Conservation (phyloP, 2,113 vertebrate genomes). For the Carassius auratus region DNA sequence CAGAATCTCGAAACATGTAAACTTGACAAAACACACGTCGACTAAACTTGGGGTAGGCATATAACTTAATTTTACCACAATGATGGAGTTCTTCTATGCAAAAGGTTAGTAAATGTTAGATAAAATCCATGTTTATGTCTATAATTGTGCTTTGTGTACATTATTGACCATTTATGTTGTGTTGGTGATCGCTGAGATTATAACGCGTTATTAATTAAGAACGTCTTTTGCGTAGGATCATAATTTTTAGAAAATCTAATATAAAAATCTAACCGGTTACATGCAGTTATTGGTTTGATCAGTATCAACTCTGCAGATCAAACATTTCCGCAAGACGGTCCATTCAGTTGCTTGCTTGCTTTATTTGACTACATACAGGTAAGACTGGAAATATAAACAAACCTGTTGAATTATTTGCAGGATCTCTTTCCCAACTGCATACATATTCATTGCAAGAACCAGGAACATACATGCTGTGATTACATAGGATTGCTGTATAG, state of each 20-base stretch:
- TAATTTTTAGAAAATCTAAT: neutral
- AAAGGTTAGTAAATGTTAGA: neutral
- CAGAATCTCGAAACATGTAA: neutral
- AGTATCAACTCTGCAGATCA: neutral
- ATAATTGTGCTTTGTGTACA: neutral
- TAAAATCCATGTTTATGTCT: neutral
- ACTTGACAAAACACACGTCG: neutral
- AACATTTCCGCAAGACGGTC: neutral
- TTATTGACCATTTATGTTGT: too few relatives aligned
- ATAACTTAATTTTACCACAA: neutral
- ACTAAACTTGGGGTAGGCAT: neutral
- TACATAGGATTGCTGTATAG: slow-evolving; percentile 76
- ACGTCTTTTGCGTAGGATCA: neutral
- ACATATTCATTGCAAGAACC: slow-evolving; percentile 83
- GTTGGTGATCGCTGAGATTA: neutral
- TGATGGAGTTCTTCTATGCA: neutral
- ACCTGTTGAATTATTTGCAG: slow-evolving; percentile 85
- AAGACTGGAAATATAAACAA: slow-evolving; percentile 10
- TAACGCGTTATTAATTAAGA: neutral
- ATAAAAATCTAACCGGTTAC: neutral
- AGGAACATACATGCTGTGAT: slow-evolving; percentile 81
- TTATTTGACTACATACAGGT: neutral
- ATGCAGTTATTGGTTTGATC: neutral
- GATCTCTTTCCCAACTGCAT: slow-evolving; percentile 84
- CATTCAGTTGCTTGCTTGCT: too few relatives aligned